These are phyloP conservation scores for Nibea albiflora DNA, from an alignment of 2,113 vertebrate genomes.

Conservation along the genomic window DNA sequence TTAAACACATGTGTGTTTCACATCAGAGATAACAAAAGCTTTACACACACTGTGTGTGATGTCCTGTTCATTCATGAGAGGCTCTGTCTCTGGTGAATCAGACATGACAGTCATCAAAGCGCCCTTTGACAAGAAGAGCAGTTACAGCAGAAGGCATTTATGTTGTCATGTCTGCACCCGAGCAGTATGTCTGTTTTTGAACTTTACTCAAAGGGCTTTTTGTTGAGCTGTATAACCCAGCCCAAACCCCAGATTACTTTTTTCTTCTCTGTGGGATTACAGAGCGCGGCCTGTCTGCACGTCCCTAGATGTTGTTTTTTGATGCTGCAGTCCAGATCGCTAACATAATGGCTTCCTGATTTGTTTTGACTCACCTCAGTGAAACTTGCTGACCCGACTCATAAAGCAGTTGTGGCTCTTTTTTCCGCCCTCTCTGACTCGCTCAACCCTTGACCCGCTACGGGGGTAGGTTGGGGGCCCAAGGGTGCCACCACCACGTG, in stretches of 20 bases:
- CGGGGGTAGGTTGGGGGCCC: constrained; percentile 53
- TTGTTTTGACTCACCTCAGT: constrained; percentile 65
- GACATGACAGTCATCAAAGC: constrained; percentile 40
- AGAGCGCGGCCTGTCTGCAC: constrained; percentile 22
- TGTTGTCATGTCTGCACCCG: constrained; percentile 60
- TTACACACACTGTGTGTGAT: background rate
- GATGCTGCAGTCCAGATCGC: constrained; percentile 29
- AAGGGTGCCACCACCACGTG: constrained; percentile 56
- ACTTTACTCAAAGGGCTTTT: constrained; percentile 53
- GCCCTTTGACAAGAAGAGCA: constrained; percentile 39
- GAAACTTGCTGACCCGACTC: constrained; percentile 47
- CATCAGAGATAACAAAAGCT: constrained; percentile 1
- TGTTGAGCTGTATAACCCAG: constrained; percentile 45
- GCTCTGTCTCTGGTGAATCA: constrained; percentile 39
- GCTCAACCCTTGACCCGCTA: constrained; percentile 53
- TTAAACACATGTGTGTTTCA: background rate
- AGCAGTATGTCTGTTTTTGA: constrained; percentile 51
- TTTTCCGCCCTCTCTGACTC: constrained; percentile 57
- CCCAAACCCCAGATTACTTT: constrained; percentile 26
- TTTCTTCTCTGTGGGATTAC: constrained; percentile 26
- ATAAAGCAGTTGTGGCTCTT: constrained; percentile 61
- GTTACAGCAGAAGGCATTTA: constrained; percentile 24
- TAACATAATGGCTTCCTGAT: constrained; percentile 45
- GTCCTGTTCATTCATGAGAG: constrained; percentile 27
- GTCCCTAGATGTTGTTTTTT: constrained; percentile 21